These are phyloP conservation scores for Oreotrochilus melanogaster DNA, from an alignment of 2,113 vertebrate genomes.

Conservation along the genomic window DNA sequence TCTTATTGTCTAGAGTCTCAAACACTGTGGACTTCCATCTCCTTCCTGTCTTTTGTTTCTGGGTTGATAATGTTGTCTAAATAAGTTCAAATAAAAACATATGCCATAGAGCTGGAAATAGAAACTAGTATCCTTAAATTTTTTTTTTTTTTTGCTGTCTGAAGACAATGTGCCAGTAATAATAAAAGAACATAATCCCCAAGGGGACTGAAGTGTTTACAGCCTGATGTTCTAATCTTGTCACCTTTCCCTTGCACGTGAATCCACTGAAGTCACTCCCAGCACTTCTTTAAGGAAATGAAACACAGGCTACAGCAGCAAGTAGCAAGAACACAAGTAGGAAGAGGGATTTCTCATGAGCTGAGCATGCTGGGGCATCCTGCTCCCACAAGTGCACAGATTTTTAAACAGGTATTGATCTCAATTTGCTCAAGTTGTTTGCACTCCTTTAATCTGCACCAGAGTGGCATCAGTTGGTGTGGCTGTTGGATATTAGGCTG, in stretches of 20 bases:
- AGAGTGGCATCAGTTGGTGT: not conserved
- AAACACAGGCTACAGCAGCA: not conserved
- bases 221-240: conserved; percentile 9
- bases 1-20: conserved; percentile 26
- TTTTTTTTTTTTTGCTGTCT: conserved; percentile 11
- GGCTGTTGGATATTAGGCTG: not conserved
- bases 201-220: conserved; percentile 1
- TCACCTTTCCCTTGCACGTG: conserved; percentile 41
- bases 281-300: not conserved
- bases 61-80: conserved; percentile 21
- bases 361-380: not conserved
- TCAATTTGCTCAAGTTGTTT: not conserved
- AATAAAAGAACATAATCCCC: conserved; percentile 22
- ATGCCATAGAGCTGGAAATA: conserved; percentile 46
- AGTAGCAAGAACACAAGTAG: not conserved
- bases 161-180: not conserved
- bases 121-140: conserved; percentile 12
- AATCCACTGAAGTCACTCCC: not conserved
- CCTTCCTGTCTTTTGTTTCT: conserved; percentile 68
- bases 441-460: not conserved
- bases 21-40: conserved; percentile 36
- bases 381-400: not conserved
- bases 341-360: not conserved
- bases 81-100: conserved; percentile 63
- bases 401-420: not conserved